Percentiles rank a stretch among this genome's conserved stretches.
These are phyloP conservation scores for Lepisosteus oculatus DNA, from an alignment of 2,113 vertebrate genomes.

Conservation along the genomic window DNA sequence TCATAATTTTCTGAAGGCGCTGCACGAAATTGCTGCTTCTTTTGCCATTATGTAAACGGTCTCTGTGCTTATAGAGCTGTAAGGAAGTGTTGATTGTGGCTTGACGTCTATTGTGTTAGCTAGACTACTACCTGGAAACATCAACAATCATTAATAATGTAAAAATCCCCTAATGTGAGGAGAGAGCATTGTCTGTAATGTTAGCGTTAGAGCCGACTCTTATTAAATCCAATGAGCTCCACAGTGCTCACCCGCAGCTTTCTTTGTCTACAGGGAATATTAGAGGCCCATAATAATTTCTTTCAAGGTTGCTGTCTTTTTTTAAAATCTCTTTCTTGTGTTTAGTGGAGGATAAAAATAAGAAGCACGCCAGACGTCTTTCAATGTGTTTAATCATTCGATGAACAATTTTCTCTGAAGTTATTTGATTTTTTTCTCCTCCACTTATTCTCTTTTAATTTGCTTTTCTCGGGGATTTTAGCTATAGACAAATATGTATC, in stretches of 20 bases:
- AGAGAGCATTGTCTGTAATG: constrained; percentile 44
- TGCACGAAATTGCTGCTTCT: constrained; percentile 70
- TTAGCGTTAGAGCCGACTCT: constrained; percentile 54
- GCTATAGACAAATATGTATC: too few relatives aligned
- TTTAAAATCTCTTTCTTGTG: constrained; percentile 34
- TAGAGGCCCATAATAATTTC: constrained; percentile 40
- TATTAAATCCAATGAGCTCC: constrained; percentile 63
- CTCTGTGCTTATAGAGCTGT: constrained; percentile 61
- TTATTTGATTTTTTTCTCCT: constrained; percentile 26
- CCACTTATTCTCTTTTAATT: constrained; percentile 6
- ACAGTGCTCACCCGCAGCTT: constrained; percentile 42
- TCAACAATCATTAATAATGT: constrained; percentile 80
- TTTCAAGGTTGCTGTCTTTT: constrained; percentile 13
- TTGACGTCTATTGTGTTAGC: constrained; percentile 63
- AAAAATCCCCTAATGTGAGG: constrained; percentile 63
- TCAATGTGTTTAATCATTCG: constrained; percentile 57
- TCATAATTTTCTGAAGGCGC: constrained; percentile 65
- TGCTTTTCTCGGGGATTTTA: too few relatives aligned
- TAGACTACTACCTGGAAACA: constrained; percentile 74
- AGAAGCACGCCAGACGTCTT: constrained; percentile 45
- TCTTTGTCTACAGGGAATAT: constrained; percentile 40
- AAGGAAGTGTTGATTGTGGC: constrained; percentile 48
- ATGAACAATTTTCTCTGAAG: constrained; percentile 28
- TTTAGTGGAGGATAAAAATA: constrained; percentile 44
- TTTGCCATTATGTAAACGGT: constrained; percentile 71